phyloP scores from a whole-genome alignment of 2,113 vertebrate genomes.

The Chauna torquata region DNA sequence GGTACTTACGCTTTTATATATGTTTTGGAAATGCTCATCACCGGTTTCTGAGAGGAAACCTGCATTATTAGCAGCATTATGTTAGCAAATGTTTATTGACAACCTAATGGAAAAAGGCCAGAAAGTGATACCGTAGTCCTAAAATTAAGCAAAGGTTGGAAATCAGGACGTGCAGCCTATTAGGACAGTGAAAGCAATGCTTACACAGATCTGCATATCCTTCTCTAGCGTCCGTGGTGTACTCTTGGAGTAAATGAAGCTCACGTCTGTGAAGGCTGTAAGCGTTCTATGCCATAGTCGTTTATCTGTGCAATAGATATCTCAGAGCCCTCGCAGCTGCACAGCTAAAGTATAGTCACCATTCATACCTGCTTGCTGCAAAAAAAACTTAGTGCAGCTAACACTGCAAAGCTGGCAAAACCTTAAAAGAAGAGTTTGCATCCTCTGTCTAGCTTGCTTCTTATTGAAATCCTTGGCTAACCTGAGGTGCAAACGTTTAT shows the following conservation, averaged over 20 bases:
- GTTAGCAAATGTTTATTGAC: not conserved
- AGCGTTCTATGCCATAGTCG: not conserved
- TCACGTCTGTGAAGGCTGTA: not conserved
- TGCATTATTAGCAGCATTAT: not conserved
- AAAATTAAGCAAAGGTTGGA: not conserved
- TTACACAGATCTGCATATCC: not conserved
- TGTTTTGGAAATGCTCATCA: not conserved
- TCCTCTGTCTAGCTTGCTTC: too few relatives aligned
- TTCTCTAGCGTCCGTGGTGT: not conserved
- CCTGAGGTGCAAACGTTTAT: not conserved
- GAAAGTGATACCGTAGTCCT: not conserved
- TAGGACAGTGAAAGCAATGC: too few relatives aligned
- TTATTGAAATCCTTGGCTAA: not conserved
- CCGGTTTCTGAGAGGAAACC: not conserved
- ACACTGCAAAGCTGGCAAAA: not conserved
- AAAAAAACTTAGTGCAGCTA: not conserved
- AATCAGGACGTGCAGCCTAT: not conserved
- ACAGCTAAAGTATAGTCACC: not conserved
- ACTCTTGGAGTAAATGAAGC: not conserved
- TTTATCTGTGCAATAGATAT: not conserved
- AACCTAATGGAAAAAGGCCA: not conserved
- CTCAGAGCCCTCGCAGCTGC: not conserved
- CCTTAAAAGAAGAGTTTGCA: not conserved
- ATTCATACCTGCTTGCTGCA: not conserved
- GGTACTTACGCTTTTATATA: conserved; percentile 56